Conservation (phyloP, 2,888 invertebrate genomes). For the Polia nebulosa region DNA sequence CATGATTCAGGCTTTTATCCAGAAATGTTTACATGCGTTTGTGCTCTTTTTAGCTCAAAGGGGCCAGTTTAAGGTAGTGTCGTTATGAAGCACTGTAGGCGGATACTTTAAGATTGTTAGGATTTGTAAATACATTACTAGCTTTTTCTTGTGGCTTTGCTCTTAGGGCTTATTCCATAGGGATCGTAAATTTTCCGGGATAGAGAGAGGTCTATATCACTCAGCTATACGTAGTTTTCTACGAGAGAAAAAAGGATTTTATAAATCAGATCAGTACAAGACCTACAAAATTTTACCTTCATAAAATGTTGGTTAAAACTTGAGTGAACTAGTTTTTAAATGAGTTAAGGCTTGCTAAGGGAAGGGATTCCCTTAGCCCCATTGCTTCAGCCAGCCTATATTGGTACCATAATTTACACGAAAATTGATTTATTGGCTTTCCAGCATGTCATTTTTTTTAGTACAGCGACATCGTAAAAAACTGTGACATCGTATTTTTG, state of each 20-base stretch:
- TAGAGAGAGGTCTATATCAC: not conserved
- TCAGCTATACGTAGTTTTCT: not conserved
- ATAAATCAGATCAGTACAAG: not conserved
- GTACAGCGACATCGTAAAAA: too few relatives aligned
- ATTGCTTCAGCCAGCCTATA: too few relatives aligned
- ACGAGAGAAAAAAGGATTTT: not conserved
- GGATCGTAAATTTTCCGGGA: not conserved
- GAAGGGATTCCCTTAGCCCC: too few relatives aligned
- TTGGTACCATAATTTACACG: too few relatives aligned
- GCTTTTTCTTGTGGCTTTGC: not conserved
- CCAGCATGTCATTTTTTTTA: too few relatives aligned
- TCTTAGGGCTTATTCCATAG: not conserved
- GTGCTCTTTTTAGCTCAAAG: slow-evolving; percentile 9
- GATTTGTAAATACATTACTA: not conserved
- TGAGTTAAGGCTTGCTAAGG: too few relatives aligned
- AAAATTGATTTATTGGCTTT: too few relatives aligned
- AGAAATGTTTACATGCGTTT: slow-evolving; percentile 38
- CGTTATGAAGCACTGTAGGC: not conserved
- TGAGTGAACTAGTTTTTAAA: too few relatives aligned
- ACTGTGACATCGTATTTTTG: too few relatives aligned
- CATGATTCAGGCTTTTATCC: slow-evolving; percentile 49
- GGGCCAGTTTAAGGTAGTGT: not conserved
- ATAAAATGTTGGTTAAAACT: too few relatives aligned
- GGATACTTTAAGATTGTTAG: not conserved
- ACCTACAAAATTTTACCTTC: too few relatives aligned